These are phyloP conservation scores for Torymus texanus DNA, from an alignment of 2,888 invertebrate genomes.

Conservation along the genomic window DNA sequence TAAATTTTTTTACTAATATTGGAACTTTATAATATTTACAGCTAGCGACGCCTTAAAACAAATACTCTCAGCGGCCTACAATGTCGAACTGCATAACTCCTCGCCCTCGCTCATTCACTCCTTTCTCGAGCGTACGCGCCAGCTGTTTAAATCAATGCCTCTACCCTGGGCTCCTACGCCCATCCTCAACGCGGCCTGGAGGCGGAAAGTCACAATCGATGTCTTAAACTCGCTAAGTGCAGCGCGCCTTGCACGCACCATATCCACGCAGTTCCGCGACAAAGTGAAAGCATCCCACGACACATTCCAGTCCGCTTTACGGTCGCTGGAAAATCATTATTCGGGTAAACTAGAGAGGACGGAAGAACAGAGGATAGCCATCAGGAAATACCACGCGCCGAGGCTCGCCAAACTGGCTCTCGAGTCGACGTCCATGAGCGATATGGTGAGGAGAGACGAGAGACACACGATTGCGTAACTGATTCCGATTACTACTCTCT, in stretches of 20 bases:
- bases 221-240: slow-evolving; percentile 84
- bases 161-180: slow-evolving; percentile 79
- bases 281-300: slow-evolving; percentile 86
- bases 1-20: too few relatives aligned
- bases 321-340: slow-evolving; percentile 83
- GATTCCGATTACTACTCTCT: too few relatives aligned
- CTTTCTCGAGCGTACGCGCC: slow-evolving; percentile 82
- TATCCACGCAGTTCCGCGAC: slow-evolving; percentile 86
- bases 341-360: slow-evolving; percentile 85
- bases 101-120: slow-evolving; percentile 81
- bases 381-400: slow-evolving; percentile 87
- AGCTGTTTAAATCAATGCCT: slow-evolving; percentile 79
- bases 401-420: slow-evolving; percentile 87
- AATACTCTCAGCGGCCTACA: slow-evolving; percentile 85
- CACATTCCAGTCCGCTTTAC: slow-evolving; percentile 84
- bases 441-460: slow-evolving; percentile 77
- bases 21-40: slow-evolving; percentile 70
- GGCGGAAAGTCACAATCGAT: slow-evolving; percentile 82
- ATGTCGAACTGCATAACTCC: slow-evolving; percentile 83
- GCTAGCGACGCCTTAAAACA: slow-evolving; percentile 86
- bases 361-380: slow-evolving; percentile 85
- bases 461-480: too few relatives aligned
- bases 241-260: slow-evolving; percentile 82
- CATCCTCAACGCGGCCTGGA: slow-evolving; percentile 80
- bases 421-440: slow-evolving; percentile 89